These are phyloP conservation scores for Phocoena sinus DNA, from an alignment of 2,113 vertebrate genomes.

Conservation along the genomic window DNA sequence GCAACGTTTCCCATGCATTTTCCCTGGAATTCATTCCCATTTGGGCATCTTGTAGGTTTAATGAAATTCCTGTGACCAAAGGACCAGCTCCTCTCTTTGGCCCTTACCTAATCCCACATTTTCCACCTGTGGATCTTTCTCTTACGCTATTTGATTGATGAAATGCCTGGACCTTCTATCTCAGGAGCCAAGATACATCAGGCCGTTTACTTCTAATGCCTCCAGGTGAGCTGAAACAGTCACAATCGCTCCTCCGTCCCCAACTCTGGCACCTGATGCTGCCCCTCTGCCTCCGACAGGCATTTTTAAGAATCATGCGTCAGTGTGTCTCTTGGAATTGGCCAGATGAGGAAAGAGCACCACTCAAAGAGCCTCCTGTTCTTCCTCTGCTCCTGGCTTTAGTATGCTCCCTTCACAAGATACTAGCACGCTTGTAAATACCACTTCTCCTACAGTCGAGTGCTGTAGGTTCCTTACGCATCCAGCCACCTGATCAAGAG, in stretches of 20 bases:
- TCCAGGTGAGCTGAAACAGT: not conserved
- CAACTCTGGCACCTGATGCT: not conserved
- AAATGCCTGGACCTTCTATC: not conserved
- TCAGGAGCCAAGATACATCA: not conserved
- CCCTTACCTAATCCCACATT: not conserved
- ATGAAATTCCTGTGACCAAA: not conserved
- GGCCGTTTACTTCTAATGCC: not conserved
- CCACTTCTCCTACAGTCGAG: not conserved
- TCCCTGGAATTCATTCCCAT: not conserved
- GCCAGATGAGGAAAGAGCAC: not conserved
- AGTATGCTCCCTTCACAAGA: not conserved
- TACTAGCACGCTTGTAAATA: not conserved
- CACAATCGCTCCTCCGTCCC: not conserved
- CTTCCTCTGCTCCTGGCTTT: not conserved
- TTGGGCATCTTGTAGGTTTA: not conserved
- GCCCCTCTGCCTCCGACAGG: not conserved
- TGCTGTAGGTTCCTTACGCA: not conserved
- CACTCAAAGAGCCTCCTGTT: not conserved
- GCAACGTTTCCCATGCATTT: not conserved
- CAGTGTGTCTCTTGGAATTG: not conserved
- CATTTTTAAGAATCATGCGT: not conserved
- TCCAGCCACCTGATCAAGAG: not conserved
- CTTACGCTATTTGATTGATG: not conserved
- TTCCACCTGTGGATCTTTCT: not conserved
- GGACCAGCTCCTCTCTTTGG: not conserved